Base-by-base conservation (phyloP, 2,113 vertebrate genomes). In the Seriola rivoliana region DNA sequence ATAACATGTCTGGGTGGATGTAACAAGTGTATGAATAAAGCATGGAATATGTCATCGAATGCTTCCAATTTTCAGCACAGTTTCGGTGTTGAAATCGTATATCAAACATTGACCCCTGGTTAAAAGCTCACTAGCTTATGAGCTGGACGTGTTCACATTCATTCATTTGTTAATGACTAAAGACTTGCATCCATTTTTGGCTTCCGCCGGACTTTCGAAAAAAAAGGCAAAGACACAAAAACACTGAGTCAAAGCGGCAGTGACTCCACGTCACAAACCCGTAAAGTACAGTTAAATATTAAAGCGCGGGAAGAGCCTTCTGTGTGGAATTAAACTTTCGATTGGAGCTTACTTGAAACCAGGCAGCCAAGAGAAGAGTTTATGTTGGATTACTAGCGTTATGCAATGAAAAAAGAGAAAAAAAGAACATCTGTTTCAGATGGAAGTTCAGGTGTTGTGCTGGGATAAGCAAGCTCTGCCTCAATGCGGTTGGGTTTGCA, bases 401-500 rank as follows among this genome's bases (percentile, higher is more conserved):
- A 94, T 93, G 93, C 75, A 95, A 95, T 71, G 10, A 67, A 19
- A 75, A 63, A 76, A 62, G 29, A 29, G 29, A 65, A 64, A 88
- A 79, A 75, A 78, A 60, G 59, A 84, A 85, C 93, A 95, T 95
- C 91, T 94, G 94, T 77, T 94, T 90, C 59, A 78, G 82, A 90
- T 93, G 84, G 88, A 92, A 91, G 91, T 77, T 73, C 65, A 42
- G 71, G 88, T 81, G 80, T 81, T 54, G 86, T 76, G 62, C 83
- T 83, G 85, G 89, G 76, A 86, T 80, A 82, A 79, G 76, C 38
- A 16, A 65, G 65, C 87, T 70, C 71, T 68, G 87, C 88, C 84
- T 85, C 78, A 67, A n/a, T 91, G 90, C 32, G 91, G 93, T 90
- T 60, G 55, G 75, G 75, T 76, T 93, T 74, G 91, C 94, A 94